Base-by-base conservation (phyloP, 2,113 vertebrate genomes). In the Gambusia affinis region DNA sequence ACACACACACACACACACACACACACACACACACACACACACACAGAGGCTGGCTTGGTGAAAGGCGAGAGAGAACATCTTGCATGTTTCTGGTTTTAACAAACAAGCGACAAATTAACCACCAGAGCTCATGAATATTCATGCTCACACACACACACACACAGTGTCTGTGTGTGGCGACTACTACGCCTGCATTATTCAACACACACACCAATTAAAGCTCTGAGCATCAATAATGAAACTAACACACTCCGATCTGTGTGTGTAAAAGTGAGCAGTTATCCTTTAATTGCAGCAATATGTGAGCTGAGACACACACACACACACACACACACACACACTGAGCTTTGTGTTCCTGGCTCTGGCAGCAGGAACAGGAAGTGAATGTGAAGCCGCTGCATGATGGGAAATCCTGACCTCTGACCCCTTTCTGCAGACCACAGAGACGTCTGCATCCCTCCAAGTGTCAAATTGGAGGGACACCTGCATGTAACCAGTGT, bases 31-130 rank as follows among this genome's bases (percentile, higher is more conserved):
- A 35, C 33, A 33, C 5, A 64, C 27, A 74, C 17, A 44, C 63
- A 60, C 0, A 22, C 19, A 14, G 72, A 47, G 66, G 37, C 65
- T 68, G 73, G 70, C 76, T 66, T 69, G 68, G 60, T 79, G 71
- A 73, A 74, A 81, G 64, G 69, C 44, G 33, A 85, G 51, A 72
- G 19, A 76, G 76, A 89, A 89, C 84, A 91, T 89, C 80, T 82
- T 85, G 87, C 63, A 71, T 89, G 81, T 86, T 86, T 87, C 77
- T 86, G 78, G 64, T 85, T 80, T 80, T 87, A 89, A 89, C 86
- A 88, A 88, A 91, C 84, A 85, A 81, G 78, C 19, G 79, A 87
- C 88, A 91, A 88, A 88, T 89, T 88, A 88, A 85, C 82, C 86
- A 87, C 69, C 80, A 85, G 84, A 85, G 86, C 73, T 81, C 70